A percentile compares a stretch with the other conserved stretches of the same genome.
Conservation (phyloP, 2,797 vertebrate species). For the Semaprochilodus insignis region DNA sequence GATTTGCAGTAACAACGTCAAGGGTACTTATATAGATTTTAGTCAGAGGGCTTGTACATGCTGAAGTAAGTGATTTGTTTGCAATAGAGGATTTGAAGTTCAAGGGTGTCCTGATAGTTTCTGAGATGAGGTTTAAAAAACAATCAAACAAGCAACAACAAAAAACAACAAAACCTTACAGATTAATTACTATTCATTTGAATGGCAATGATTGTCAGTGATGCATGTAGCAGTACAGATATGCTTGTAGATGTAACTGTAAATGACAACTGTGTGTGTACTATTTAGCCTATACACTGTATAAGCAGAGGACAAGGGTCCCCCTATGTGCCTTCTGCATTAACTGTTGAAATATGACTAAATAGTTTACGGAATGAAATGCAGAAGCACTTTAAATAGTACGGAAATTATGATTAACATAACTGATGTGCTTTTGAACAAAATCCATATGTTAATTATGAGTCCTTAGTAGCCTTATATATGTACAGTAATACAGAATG, state of each 20-base stretch:
- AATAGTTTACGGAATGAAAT: constrained; percentile 44
- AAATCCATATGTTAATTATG: constrained; percentile 52
- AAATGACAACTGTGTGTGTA: constrained; percentile 6
- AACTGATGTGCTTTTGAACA: constrained; percentile 39
- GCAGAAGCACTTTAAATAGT: constrained; percentile 39
- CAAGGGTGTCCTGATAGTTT: not conserved
- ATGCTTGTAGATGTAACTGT: constrained; percentile 34
- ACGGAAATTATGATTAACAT: not conserved
- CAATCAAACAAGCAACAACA: not conserved
- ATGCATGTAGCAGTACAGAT: constrained; percentile 71
- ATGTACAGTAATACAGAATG: constrained; percentile 31
- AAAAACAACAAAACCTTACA: not conserved
- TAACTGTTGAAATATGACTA: constrained; percentile 22
- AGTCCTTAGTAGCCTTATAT: constrained; percentile 45
- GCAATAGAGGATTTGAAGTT: not conserved
- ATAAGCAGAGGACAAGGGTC: constrained; percentile 62
- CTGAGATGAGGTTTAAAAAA: no score
- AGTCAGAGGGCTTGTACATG: not conserved
- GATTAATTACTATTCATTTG: not conserved
- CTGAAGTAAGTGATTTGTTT: not conserved
- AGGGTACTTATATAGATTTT: not conserved
- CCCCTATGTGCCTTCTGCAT: constrained; percentile 74
- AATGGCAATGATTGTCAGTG: constrained; percentile 46
- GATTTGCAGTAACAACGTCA: not conserved
- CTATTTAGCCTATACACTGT: constrained; percentile 14